Percentiles rank a stretch among this genome's conserved stretches.
Conservation (phyloP, 2,888 invertebrate genomes). For the Dynastes maya region DNA sequence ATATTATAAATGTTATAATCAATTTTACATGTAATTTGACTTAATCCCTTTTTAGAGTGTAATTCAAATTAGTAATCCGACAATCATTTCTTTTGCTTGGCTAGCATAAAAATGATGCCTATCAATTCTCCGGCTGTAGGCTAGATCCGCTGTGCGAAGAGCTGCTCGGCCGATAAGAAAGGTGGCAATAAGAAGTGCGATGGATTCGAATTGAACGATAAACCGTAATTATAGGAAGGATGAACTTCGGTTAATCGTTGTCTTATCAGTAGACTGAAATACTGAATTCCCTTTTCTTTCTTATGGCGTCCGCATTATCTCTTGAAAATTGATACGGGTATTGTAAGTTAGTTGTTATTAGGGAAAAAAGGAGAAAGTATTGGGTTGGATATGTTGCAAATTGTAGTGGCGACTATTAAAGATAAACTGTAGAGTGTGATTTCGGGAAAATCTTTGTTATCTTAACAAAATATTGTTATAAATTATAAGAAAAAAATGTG, state of each 20-base stretch:
- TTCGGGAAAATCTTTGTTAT: too few relatives aligned
- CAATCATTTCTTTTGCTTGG: not conserved
- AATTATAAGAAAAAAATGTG: too few relatives aligned
- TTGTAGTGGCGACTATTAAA: too few relatives aligned
- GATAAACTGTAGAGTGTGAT: too few relatives aligned
- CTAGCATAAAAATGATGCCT: not conserved
- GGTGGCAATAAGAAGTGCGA: slow-evolving; percentile 27
- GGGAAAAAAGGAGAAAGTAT: too few relatives aligned
- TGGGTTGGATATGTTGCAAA: too few relatives aligned
- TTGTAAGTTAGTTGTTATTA: too few relatives aligned
- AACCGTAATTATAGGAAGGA: slow-evolving; percentile 22
- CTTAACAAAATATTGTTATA: too few relatives aligned
- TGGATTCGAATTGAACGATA: slow-evolving; percentile 3
- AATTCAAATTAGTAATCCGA: not conserved
- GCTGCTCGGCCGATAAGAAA: slow-evolving; percentile 1
- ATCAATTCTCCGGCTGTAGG: not conserved
- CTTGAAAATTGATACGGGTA: too few relatives aligned
- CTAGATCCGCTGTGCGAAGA: not conserved
- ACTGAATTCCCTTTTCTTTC: too few relatives aligned
- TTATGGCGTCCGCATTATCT: too few relatives aligned
- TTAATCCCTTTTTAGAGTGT: not conserved
- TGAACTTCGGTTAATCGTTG: slow-evolving; percentile 22
- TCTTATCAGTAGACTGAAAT: not conserved
- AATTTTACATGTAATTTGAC: not conserved
- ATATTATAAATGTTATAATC: too few relatives aligned